A percentile compares a stretch with the other conserved stretches of the same genome.
These are phyloP conservation scores for Rhyzopertha dominica DNA, from an alignment of 1,140 invertebrate species.

Conservation along the genomic window DNA sequence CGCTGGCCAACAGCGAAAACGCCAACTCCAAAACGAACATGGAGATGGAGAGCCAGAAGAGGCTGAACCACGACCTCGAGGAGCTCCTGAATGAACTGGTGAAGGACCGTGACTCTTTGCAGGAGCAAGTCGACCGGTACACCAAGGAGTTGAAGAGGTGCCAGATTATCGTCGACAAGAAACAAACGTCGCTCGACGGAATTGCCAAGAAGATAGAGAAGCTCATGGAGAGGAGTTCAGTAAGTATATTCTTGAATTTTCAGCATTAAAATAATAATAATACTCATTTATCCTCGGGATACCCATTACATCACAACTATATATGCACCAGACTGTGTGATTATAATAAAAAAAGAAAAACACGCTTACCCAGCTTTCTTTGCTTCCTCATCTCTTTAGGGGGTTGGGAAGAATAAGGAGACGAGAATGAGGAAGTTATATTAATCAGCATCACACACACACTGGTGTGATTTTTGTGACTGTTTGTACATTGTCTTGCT, in stretches of 20 bases:
- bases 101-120: constrained; percentile 44
- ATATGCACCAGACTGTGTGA: no score
- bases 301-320: no score
- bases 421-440: no score
- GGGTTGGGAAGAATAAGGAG: no score
- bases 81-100: constrained; percentile 34
- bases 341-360: no score
- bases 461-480: no score
- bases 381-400: no score
- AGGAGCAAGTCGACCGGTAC: constrained; percentile 48
- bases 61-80: constrained; percentile 45
- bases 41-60: constrained; percentile 56
- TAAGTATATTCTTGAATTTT: constrained; percentile 24
- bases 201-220: constrained; percentile 55
- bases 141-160: constrained; percentile 50
- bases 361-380: no score
- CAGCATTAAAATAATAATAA: no score
- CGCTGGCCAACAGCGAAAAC: constrained; percentile 58
- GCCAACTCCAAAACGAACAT: constrained; percentile 55
- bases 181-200: constrained; percentile 51
- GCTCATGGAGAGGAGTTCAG: constrained; percentile 48
- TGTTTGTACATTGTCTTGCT: no score
- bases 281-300: no score
- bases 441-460: no score
- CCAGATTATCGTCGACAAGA: constrained; percentile 44